Conservation (phyloP, 37 sponge, comb jelly and placozoan species). For the Ianthella basta region DNA sequence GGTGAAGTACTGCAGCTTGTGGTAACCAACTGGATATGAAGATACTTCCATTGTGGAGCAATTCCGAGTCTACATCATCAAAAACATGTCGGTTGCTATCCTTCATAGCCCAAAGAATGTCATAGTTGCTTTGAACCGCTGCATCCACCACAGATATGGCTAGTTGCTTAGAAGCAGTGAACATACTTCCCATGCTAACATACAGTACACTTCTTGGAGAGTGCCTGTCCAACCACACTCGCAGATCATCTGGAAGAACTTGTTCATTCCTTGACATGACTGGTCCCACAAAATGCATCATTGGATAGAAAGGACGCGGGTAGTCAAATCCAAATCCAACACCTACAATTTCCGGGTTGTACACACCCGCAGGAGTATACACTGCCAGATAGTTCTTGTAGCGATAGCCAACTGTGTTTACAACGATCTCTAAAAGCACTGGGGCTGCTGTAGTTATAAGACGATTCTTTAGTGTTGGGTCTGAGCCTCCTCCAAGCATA, state of each 20-base stretch:
- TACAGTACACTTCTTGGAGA: constrained; percentile 23
- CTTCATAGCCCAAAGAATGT: constrained; percentile 26
- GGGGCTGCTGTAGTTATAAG: background rate
- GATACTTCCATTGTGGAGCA: background rate
- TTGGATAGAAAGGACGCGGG: constrained; percentile 11
- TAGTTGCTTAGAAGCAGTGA: background rate
- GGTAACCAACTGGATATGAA: constrained; percentile 26
- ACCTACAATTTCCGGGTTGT: background rate
- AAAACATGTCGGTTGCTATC: background rate
- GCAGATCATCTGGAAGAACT: background rate
- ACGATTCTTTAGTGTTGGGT: background rate
- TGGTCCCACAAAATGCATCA: constrained; percentile 35
- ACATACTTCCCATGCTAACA: constrained; percentile 40
- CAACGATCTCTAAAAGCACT: background rate
- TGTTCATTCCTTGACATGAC: background rate
- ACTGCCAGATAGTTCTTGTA: background rate
- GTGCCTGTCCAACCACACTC: constrained; percentile 25
- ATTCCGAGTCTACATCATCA: background rate
- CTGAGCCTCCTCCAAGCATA: too few relatives aligned
- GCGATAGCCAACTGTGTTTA: background rate
- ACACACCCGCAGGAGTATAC: background rate
- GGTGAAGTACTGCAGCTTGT: constrained; percentile 31
- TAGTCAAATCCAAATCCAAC: constrained; percentile 36
- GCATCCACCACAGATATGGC: constrained; percentile 18
- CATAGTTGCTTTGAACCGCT: background rate